Conservation (phyloP, 2,113 vertebrate genomes). For the Lutjanus erythropterus region DNA sequence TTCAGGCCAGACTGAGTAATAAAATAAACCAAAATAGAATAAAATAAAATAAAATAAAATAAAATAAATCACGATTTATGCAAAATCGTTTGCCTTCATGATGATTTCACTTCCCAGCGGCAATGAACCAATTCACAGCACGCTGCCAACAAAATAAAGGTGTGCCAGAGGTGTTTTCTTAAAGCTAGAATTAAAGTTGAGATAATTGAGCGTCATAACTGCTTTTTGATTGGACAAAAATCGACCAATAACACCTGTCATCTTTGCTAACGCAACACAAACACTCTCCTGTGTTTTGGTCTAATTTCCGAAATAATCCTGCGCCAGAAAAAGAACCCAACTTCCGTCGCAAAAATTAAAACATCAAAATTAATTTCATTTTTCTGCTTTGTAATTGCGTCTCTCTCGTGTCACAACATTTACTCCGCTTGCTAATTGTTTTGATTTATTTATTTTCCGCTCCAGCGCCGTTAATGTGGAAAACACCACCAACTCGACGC, state of each 20-base stretch:
- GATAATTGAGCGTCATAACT: too few species aligned
- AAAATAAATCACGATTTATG: not conserved
- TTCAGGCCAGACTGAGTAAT: not conserved
- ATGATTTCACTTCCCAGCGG: not conserved
- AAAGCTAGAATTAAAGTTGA: not conserved
- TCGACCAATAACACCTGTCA: not conserved
- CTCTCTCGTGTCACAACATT: not conserved
- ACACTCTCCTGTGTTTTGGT: not conserved
- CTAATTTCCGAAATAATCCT: not conserved
- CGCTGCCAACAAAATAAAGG: not conserved
- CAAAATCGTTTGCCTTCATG: too few species aligned
- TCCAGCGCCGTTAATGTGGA: not conserved
- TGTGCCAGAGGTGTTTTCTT: not conserved
- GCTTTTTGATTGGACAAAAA: not conserved
- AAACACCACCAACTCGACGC: not conserved
- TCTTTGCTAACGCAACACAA: too few species aligned
- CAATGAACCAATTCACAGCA: not conserved
- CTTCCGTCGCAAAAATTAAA: not conserved
- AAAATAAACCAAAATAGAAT: too few species aligned
- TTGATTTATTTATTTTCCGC: conserved; percentile 20
- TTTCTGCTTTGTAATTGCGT: not conserved
- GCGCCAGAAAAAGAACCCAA: not conserved
- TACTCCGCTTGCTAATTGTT: not conserved
- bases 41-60: too few species aligned
- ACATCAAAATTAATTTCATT: not conserved